Conservation (phyloP, 2,888 invertebrate species). For the Disparrhopalites patrizii region DNA sequence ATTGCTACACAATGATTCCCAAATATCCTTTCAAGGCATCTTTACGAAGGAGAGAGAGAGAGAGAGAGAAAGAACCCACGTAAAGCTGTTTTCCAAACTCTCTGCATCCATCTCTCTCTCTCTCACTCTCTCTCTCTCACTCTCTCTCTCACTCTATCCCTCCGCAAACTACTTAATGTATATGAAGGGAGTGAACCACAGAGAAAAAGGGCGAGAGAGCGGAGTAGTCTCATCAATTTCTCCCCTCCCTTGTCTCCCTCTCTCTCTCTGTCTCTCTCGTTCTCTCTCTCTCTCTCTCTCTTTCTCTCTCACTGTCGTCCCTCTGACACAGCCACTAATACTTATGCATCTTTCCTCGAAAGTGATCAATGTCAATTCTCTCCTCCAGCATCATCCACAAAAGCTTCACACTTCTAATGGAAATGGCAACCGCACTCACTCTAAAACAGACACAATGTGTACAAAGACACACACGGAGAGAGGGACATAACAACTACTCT, state of each 20-base stretch:
- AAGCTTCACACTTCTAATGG: conserved; percentile 1
- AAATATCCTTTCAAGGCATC: conserved; percentile 37
- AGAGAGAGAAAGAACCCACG: not conserved
- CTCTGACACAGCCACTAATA: not conserved
- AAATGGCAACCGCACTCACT: conserved; percentile 6
- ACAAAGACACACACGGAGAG: too few relatives aligned
- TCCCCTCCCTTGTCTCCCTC: conserved; percentile 10
- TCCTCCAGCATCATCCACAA: not conserved
- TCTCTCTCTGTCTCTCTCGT: too few relatives aligned
- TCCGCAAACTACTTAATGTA: not conserved
- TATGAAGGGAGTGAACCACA: not conserved
- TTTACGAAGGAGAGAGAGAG: not conserved
- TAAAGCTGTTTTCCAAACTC: too few relatives aligned
- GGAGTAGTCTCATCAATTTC: not conserved
- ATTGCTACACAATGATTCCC: conserved; percentile 49
- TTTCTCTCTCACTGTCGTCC: not conserved
- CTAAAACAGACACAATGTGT: too few relatives aligned
- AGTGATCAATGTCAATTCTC: conserved; percentile 19
- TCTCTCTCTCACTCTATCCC: conserved; percentile 4
- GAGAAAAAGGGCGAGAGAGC: not conserved
- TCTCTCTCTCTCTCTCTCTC: too few relatives aligned
- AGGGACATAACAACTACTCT: too few relatives aligned
- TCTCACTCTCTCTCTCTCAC: not conserved
- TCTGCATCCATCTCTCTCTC: not conserved
- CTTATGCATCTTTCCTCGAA: not conserved